These are phyloP conservation scores for Tetanocera ferruginea DNA, from an alignment of 2,888 invertebrate species.

Conservation along the genomic window DNA sequence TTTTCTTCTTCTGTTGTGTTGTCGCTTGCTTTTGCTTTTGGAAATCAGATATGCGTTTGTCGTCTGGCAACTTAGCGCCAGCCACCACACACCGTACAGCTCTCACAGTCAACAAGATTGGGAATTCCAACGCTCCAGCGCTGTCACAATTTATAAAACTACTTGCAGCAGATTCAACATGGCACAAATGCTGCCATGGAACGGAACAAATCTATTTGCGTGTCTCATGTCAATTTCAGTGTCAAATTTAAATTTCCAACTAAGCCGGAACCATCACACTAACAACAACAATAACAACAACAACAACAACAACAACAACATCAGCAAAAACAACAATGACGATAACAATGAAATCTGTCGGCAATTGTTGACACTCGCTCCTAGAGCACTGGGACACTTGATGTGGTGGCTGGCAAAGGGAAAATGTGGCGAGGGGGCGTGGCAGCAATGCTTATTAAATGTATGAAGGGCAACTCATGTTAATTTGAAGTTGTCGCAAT, in stretches of 20 bases:
- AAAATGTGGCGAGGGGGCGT: no score
- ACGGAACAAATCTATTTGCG: slow-evolving; percentile 43
- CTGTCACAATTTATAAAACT: neutral
- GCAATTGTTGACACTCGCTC: no score
- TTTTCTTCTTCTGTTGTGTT: neutral
- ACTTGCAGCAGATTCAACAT: no score
- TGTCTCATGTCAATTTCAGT: slow-evolving; percentile 52
- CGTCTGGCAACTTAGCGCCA: neutral
- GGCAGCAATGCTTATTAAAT: no score
- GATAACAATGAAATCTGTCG: neutral
- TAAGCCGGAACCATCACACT: slow-evolving; percentile 31
- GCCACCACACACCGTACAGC: neutral
- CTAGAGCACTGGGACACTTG: no score
- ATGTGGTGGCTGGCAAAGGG: no score
- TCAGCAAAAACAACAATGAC: neutral
- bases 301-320: neutral
- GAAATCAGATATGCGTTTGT: slow-evolving; percentile 4
- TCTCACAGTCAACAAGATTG: neutral
- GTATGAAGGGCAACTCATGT: no score
- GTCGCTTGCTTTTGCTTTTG: neutral
- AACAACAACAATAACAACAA: slow-evolving; percentile 2
- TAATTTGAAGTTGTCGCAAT: no score
- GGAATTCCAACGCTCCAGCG: neutral
- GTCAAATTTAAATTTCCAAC: slow-evolving; percentile 53
- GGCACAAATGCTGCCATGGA: no score